These are phyloP conservation scores for Sphenopsis melanotis DNA, from an alignment of 2,797 vertebrate genomes.

Conservation along the genomic window DNA sequence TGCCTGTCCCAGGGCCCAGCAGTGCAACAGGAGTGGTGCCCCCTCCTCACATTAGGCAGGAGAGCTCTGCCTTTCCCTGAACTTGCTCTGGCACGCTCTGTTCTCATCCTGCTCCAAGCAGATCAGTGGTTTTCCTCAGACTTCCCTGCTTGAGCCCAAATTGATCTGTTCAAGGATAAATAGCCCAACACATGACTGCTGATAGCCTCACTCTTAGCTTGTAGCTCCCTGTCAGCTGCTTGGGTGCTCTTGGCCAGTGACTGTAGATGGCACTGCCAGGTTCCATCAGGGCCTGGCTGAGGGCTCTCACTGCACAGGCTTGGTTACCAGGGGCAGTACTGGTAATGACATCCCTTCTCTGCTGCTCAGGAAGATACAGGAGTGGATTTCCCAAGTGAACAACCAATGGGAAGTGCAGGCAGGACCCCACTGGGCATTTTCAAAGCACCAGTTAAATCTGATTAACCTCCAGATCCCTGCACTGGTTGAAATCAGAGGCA, in stretches of 20 bases:
- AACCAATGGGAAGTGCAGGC: not conserved
- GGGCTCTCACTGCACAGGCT: not conserved
- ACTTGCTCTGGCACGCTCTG: not conserved
- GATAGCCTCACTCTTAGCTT: not conserved
- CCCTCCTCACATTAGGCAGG: not conserved
- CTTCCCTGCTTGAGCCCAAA: not conserved
- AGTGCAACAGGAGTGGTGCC: rapidly evolving
- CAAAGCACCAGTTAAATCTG: not conserved
- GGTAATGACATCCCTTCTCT: not conserved
- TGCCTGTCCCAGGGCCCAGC: not conserved
- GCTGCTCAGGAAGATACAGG: not conserved
- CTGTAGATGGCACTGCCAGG: not conserved
- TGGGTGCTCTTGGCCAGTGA: not conserved
- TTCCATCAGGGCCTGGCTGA: not conserved
- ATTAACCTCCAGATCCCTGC: not conserved
- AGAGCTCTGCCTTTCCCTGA: not conserved
- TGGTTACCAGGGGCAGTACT: not conserved
- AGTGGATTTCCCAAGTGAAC: not conserved
- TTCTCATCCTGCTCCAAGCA: not conserved
- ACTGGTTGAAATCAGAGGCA: not conserved
- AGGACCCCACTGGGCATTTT: not conserved
- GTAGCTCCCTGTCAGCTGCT: not conserved
- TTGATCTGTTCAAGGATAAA: not conserved
- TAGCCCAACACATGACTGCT: not conserved
- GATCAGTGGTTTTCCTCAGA: not conserved